phyloP scores from a whole-genome alignment of 2,888 invertebrate genomes.

The Diaphora mendica region DNA sequence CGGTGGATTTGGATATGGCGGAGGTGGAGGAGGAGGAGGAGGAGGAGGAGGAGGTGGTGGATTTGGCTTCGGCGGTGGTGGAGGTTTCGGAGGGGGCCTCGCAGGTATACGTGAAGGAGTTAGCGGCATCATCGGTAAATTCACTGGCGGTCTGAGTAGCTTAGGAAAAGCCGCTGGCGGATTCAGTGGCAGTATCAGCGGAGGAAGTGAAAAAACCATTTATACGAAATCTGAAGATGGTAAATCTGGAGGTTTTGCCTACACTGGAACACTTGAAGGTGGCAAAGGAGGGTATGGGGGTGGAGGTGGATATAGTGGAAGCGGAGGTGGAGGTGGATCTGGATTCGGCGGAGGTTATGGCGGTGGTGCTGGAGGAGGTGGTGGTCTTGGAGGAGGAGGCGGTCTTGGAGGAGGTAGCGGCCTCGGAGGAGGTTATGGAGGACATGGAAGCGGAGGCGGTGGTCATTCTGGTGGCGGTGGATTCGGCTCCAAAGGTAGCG shows the following conservation, averaged over 20 bases:
- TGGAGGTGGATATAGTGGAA: conserved; percentile 68
- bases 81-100: conserved; percentile 57
- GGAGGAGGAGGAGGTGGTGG: conserved; percentile 58
- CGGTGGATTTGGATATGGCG: conserved; percentile 51
- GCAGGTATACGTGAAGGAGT: conserved; percentile 66
- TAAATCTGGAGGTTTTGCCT: conserved; percentile 80
- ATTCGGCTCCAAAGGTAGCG: conserved; percentile 28
- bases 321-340: conserved; percentile 56
- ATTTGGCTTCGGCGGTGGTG: conserved; percentile 50
- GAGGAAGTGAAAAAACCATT: conserved; percentile 65
- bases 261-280: conserved; percentile 71
- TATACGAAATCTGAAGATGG: conserved; percentile 77
- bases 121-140: conserved; percentile 64
- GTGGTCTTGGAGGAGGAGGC: conserved; percentile 42
- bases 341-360: conserved; percentile 51
- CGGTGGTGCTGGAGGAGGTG: conserved; percentile 48
- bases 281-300: conserved; percentile 78
- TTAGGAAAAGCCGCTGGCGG: conserved; percentile 52
- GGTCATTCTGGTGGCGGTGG: conserved; percentile 48
- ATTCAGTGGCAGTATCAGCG: conserved; percentile 49
- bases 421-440: conserved; percentile 47
- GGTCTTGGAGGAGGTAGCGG: conserved; percentile 45
- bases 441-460: conserved; percentile 45
- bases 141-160: conserved; percentile 58
- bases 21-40: conserved; percentile 55